A percentile compares a stretch with the other conserved stretches of the same genome.
Conservation (phyloP, 2,797 vertebrate genomes). For the Paedocypris micromegethes region DNA sequence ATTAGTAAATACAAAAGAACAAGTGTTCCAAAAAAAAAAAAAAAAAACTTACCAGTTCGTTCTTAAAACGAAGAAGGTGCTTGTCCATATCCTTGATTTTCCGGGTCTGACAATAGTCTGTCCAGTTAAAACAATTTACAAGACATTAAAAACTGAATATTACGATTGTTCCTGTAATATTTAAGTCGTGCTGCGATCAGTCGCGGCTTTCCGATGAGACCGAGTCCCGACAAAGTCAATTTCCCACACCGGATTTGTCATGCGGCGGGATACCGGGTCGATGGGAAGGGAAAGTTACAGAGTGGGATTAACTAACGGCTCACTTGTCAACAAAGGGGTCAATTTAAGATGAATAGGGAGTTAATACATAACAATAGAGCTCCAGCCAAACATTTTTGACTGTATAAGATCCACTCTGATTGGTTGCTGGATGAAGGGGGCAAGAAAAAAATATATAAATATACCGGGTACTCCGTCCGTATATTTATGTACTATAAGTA, state of each 20-base stretch:
- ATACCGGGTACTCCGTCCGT: no score
- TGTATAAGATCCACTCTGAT: constrained; percentile 18
- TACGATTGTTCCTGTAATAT: no score
- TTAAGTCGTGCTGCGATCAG: no score
- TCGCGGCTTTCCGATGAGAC: no score
- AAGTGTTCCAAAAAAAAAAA: neutral
- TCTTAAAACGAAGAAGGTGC: constrained; percentile 44
- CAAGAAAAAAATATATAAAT: no score
- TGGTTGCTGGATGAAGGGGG: constrained; percentile 4
- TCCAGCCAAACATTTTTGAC: neutral
- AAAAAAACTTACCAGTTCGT: constrained; percentile 45
- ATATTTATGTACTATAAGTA: no score
- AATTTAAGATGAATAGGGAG: constrained; percentile 33
- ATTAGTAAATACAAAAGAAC: neutral
- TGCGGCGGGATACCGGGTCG: constrained; percentile 1
- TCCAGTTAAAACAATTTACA: neutral
- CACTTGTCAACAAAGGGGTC: constrained; percentile 25
- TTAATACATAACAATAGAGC: constrained; percentile 39
- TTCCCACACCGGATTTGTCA: neutral
- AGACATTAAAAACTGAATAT: neutral
- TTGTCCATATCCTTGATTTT: constrained; percentile 41
- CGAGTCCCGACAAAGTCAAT: no score
- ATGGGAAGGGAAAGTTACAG: constrained; percentile 24
- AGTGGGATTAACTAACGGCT: constrained; percentile 39
- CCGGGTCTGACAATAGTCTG: neutral